Evolutionary conservation across 1,140 invertebrate genomes (phyloP).

Genomic region (Nymphalis io): DNA sequence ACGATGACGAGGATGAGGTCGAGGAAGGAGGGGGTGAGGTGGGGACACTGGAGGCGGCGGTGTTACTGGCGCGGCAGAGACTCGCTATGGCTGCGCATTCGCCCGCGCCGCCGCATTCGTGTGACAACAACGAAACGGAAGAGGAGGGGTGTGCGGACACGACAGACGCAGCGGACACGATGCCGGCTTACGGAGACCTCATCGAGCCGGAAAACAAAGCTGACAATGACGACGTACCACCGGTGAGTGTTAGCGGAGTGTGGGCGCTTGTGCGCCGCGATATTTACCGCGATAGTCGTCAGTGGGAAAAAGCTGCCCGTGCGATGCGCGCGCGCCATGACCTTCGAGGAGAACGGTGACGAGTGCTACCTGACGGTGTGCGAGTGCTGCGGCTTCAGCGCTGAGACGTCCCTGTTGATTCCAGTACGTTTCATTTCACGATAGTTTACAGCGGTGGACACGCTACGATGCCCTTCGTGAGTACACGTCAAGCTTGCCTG

Average conservation of each 20-base stretch:
- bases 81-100: conserved; percentile 54
- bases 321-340: conserved; percentile 77
- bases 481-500: conserved; percentile 60
- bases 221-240: conserved; percentile 49
- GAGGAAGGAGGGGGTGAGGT: conserved; percentile 57
- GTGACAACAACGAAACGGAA: conserved; percentile 65
- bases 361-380: conserved; percentile 75
- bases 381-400: conserved; percentile 80
- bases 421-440: conserved; percentile 76
- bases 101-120: conserved; percentile 63
- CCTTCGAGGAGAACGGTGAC: conserved; percentile 74
- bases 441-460: conserved; percentile 67
- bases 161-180: conserved; percentile 65
- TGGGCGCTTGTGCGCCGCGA: conserved; percentile 38
- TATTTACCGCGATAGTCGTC: conserved; percentile 40
- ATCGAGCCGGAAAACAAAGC: conserved; percentile 65
- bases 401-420: conserved; percentile 73
- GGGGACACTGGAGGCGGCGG: conserved; percentile 75
- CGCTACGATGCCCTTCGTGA: conserved; percentile 73
- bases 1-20: conserved; percentile 69
- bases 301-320: conserved; percentile 55
- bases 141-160: conserved; percentile 70
- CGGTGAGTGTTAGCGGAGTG: conserved; percentile 57
- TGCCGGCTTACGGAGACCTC: conserved; percentile 78
- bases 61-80: conserved; percentile 69